Percentiles rank a stretch among this genome's conserved stretches.
Conservation (phyloP, 2,888 invertebrate species). For the Pachycephus smyrnensis region DNA sequence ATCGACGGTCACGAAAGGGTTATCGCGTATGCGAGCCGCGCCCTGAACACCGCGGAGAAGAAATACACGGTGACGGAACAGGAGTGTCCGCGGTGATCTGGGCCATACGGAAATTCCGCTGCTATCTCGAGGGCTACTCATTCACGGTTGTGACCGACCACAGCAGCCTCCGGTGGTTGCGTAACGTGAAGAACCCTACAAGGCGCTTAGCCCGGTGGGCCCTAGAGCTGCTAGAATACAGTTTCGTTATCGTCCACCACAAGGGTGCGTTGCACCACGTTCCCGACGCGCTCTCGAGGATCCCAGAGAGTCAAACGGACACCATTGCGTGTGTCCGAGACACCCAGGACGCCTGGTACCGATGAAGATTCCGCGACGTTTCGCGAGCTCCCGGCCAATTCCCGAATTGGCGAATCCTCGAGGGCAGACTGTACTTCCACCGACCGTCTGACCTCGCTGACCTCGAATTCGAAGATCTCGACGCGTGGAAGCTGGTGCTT, state of each 20-base stretch:
- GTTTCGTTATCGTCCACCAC: slow-evolving; percentile 20
- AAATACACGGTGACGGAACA: slow-evolving; percentile 37
- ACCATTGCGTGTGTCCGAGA: neutral
- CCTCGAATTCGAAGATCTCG: neutral
- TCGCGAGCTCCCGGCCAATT: neutral
- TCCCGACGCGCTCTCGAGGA: slow-evolving; percentile 26
- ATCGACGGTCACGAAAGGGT: slow-evolving; percentile 30
- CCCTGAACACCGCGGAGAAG: slow-evolving; percentile 29
- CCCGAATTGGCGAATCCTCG: slow-evolving; percentile 9
- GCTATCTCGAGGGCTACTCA: slow-evolving; percentile 33
- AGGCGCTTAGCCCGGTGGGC: slow-evolving; percentile 41
- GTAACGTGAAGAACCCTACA: slow-evolving; percentile 33
- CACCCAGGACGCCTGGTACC: slow-evolving; percentile 13
- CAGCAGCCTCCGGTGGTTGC: slow-evolving; percentile 37
- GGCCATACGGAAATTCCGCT: slow-evolving; percentile 33
- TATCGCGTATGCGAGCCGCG: slow-evolving; percentile 38
- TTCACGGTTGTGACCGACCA: slow-evolving; percentile 43
- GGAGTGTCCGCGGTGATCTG: slow-evolving; percentile 40
- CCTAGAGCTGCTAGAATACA: slow-evolving; percentile 29
- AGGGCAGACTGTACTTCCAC: slow-evolving; percentile 9
- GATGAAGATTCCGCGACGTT: slow-evolving; percentile 7
- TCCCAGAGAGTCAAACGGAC: slow-evolving; percentile 6
- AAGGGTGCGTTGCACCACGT: slow-evolving; percentile 19
- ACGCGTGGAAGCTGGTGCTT: slow-evolving; percentile 15
- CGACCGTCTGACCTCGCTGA: neutral